Conservation (phyloP, 2,113 vertebrate species). For the Trichechus manatus region DNA sequence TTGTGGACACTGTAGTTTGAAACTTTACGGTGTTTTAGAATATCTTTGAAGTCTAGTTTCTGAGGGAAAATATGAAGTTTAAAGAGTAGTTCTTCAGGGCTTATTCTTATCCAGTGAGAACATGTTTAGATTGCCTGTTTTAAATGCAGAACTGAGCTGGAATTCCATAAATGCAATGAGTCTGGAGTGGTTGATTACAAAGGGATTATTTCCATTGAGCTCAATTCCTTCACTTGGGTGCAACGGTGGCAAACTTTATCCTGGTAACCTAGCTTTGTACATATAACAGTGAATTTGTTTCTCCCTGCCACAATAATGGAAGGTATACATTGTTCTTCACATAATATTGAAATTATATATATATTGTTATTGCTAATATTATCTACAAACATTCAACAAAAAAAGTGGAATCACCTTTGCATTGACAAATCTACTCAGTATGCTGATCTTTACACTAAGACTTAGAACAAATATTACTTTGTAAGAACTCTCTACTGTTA, state of each 20-base stretch:
- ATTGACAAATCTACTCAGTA: not conserved
- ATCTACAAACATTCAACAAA: not conserved
- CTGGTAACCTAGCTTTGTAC: not conserved
- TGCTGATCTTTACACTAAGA: not conserved
- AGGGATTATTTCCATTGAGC: not conserved
- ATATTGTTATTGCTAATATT: not conserved
- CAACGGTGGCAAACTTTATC: not conserved
- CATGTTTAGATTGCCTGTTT: constrained; percentile 74
- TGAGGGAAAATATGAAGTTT: constrained; percentile 68
- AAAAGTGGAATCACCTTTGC: not conserved
- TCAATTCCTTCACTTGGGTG: not conserved
- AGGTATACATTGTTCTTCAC: not conserved
- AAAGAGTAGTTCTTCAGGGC: constrained; percentile 73
- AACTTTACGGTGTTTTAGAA: constrained; percentile 69
- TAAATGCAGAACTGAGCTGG: constrained; percentile 47
- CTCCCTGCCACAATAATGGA: not conserved
- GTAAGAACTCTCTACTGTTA: not conserved
- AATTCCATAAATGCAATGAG: constrained; percentile 1
- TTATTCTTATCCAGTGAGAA: constrained; percentile 75
- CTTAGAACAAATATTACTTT: not conserved
- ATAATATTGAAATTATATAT: not conserved
- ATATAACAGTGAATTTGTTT: not conserved
- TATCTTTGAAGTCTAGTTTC: constrained; percentile 80
- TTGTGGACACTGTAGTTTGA: constrained; percentile 43
- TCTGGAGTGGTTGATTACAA: constrained; percentile 5